Percentiles rank a stretch among this genome's conserved stretches.
Evolutionary conservation across 2,797 vertebrate species (phyloP).

Genomic region (Psittacula echo): DNA sequence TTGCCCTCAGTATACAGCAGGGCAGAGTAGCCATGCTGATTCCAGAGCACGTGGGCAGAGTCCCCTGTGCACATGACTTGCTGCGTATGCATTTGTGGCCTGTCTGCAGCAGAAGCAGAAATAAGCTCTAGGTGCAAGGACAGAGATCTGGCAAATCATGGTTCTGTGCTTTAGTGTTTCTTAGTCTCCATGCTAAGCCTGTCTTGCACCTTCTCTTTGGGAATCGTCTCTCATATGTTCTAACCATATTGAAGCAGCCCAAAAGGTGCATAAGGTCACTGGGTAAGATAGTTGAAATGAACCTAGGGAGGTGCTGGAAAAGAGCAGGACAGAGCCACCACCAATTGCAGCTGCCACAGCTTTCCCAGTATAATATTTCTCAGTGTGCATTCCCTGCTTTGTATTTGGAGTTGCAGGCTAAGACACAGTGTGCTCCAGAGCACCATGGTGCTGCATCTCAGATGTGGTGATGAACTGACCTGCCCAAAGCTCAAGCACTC

Average conservation of each 20-base stretch:
- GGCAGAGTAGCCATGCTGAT: background rate
- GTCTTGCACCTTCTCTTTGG: background rate
- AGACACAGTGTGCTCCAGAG: background rate
- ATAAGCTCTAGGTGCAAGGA: background rate
- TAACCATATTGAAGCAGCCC: background rate
- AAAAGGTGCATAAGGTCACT: background rate
- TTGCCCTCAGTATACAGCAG: background rate
- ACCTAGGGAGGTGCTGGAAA: background rate
- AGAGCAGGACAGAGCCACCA: background rate
- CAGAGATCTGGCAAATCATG: background rate
- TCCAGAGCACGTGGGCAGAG: background rate
- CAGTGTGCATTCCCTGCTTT: background rate
- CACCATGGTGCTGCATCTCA: background rate
- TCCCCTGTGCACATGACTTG: background rate
- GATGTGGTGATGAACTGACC: background rate
- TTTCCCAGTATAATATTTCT: background rate
- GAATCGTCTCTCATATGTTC: background rate
- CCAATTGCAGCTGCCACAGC: background rate
- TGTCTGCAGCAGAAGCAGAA: conserved; percentile 9
- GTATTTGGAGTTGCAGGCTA: background rate
- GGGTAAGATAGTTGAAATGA: background rate
- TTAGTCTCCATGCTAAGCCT: background rate
- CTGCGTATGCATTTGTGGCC: background rate
- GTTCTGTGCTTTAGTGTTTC: background rate
- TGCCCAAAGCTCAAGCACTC: background rate